phyloP scores from a whole-genome alignment of 2,888 invertebrate genomes.

The Eulithis prunata region DNA sequence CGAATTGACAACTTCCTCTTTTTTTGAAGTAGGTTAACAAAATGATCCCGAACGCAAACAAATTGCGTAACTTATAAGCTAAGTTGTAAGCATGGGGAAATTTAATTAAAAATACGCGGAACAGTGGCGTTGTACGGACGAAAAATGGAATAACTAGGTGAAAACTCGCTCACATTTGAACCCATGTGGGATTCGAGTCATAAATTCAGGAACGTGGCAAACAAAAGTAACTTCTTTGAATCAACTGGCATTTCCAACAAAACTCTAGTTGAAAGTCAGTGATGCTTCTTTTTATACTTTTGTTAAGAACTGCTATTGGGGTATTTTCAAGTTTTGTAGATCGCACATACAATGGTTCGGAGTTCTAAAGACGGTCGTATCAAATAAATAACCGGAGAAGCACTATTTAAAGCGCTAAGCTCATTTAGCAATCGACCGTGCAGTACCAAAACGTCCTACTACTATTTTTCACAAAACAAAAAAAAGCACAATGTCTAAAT shows the following conservation, averaged over 20 bases:
- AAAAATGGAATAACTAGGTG: slow-evolving; percentile 59
- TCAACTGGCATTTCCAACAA: slow-evolving; percentile 39
- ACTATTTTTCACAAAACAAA: slow-evolving; percentile 43
- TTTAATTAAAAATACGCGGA: slow-evolving; percentile 47
- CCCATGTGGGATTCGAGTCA: slow-evolving; percentile 59
- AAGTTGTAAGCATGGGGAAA: slow-evolving; percentile 41
- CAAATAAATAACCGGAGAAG: background rate
- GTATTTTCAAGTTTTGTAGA: background rate
- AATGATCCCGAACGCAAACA: slow-evolving; percentile 17
- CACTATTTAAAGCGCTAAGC: slow-evolving; percentile 23
- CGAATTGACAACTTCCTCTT: no score
- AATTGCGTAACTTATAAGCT: slow-evolving; percentile 34
- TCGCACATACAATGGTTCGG: background rate
- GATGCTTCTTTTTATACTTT: slow-evolving; percentile 16
- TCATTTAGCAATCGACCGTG: slow-evolving; percentile 12
- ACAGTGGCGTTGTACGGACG: slow-evolving; percentile 51
- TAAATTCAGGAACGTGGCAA: slow-evolving; percentile 62
- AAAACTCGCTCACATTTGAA: slow-evolving; percentile 59
- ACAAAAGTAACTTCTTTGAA: slow-evolving; percentile 56
- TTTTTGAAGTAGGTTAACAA: slow-evolving; percentile 1
- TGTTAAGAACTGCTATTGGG: no score
- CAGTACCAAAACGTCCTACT: slow-evolving; percentile 24
- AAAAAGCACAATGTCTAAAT: slow-evolving; percentile 60
- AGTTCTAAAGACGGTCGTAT: background rate
- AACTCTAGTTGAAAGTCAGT: slow-evolving; percentile 18